phyloP scores from a whole-genome alignment of 2,888 invertebrate genomes.

The Ornithoptera alexandrae region DNA sequence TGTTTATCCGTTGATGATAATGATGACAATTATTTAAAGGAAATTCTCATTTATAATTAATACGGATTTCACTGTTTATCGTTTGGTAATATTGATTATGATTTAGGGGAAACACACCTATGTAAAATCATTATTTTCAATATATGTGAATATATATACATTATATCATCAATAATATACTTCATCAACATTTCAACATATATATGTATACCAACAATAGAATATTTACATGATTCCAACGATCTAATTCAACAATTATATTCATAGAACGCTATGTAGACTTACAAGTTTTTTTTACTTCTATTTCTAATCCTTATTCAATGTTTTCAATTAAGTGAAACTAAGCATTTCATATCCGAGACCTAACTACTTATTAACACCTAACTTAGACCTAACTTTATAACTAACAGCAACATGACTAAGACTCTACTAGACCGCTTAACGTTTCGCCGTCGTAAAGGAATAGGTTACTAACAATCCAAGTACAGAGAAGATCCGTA shows the following conservation, averaged over 20 bases:
- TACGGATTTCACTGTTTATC: too few species aligned
- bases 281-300: not conserved
- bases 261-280: slow-evolving; percentile 30
- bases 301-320: not conserved
- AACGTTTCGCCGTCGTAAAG: not conserved
- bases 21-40: too few species aligned
- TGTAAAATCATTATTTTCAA: slow-evolving; percentile 1
- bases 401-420: slow-evolving; percentile 26
- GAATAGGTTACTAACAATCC: not conserved
- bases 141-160: slow-evolving; percentile 11
- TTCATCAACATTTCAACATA: slow-evolving; percentile 38
- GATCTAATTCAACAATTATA: slow-evolving; percentile 63
- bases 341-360: slow-evolving; percentile 1
- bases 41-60: too few species aligned
- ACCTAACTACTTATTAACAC: slow-evolving; percentile 14
- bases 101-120: slow-evolving; percentile 2
- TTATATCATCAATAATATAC: slow-evolving; percentile 15
- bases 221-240: slow-evolving; percentile 54
- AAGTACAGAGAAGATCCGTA: not conserved
- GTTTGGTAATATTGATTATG: too few species aligned
- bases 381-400: slow-evolving; percentile 19
- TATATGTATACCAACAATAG: slow-evolving; percentile 54
- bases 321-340: not conserved
- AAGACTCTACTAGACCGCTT: slow-evolving; percentile 30
- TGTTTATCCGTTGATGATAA: too few species aligned